phyloP scores from a whole-genome alignment of 2,113 vertebrate species.

The Acrocephalus arundinaceus region DNA sequence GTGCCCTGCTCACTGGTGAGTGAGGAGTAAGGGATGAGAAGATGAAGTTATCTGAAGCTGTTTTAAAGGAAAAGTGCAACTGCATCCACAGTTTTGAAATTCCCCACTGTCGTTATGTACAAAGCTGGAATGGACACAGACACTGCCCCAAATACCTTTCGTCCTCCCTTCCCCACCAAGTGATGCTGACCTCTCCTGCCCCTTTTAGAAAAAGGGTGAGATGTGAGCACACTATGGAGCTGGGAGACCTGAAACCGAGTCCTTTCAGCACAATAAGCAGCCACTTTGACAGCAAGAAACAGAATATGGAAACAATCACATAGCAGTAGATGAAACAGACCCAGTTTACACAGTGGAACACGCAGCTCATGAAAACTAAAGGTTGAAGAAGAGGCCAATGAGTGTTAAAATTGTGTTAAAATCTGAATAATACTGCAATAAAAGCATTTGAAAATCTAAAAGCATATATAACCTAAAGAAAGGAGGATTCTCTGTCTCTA shows the following conservation, averaged over 20 bases:
- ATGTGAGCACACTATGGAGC: background rate
- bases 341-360: background rate
- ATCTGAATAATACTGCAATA: background rate
- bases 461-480: background rate
- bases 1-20: background rate
- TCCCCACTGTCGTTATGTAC: background rate
- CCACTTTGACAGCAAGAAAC: background rate
- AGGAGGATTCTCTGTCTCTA: background rate
- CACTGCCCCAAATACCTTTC: accelerated
- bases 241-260: background rate
- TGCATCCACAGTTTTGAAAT: background rate
- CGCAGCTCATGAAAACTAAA: background rate
- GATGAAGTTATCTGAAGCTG: background rate
- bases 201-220: background rate
- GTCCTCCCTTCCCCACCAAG: background rate
- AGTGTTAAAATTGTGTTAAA: background rate
- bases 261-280: background rate
- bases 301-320: background rate
- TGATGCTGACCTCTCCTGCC: background rate
- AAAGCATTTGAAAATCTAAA: background rate
- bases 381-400: background rate
- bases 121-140: background rate
- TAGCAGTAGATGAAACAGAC: background rate
- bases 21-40: background rate
- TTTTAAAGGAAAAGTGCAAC: background rate